Evolutionary conservation across 2,888 invertebrate genomes (phyloP), one percentile per base, ranked within the genome.

Genomic region (Euclidia mi): DNA sequence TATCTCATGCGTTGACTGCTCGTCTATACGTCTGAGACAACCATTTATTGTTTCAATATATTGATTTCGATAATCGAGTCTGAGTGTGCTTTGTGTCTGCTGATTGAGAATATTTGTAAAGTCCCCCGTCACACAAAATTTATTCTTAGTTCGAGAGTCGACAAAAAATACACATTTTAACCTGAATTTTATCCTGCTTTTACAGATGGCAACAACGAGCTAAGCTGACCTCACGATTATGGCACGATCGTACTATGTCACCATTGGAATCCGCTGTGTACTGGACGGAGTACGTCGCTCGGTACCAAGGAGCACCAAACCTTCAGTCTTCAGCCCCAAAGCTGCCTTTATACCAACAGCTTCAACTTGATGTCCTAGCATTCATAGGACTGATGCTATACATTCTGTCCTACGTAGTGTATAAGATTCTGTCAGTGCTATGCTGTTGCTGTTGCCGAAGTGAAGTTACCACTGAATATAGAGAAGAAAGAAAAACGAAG

Each of bases 231-330:
- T 95, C 96, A 0, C 84, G 89, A 53, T 74, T 94, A 15, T 96
- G 95, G 89, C 95, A 95, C 55, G 93, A 95, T 63, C 94, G 95
- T 0, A 89, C 95, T 29, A 89, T 91, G 71, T 88, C 94, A 2
- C 94, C 96, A 0, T 62, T 95, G 42, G 94, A 95, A 55, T 93
- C 89, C 18, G 95, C 95, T 52, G 87, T 95, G 75, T 96, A 95
- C 84, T 95, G 95, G 93, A 93, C 94, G 10, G 96, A 96, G 67
- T 95, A 95, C 73, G 93, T 95, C 61, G 87, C 95, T 20, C 79
- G 94, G 17, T 90, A 94, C 56, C 84, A 82, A 15, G 94, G 94
- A 1, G 88, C 92, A 10, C 92, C 92, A 0, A 89, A 94, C 66
- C 81, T 95, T 1, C 81, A 81, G 64, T 83, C 93, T 51, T 71